Evolutionary conservation across 2,113 vertebrate genomes (phyloP).

Genomic region (Ptyas mucosa): DNA sequence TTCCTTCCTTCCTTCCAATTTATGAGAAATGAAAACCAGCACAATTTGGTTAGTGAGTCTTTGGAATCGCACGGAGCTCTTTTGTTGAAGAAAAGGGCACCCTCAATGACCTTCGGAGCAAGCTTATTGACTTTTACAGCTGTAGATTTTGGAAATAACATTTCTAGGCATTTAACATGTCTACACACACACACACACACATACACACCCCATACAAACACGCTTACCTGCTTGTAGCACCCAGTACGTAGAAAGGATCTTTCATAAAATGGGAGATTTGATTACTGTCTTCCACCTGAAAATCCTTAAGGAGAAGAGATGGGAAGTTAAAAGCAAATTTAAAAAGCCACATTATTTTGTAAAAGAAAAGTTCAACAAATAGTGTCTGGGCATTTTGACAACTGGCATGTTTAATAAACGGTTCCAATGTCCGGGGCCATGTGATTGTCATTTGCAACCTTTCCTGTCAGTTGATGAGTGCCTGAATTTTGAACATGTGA

Average conservation of each 20-base stretch:
- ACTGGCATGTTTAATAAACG: not conserved
- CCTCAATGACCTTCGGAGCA: not conserved
- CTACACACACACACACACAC: too few species aligned
- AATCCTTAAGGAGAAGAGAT: slow-evolving; percentile 70
- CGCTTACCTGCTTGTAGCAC: slow-evolving; percentile 69
- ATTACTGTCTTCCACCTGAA: slow-evolving; percentile 60
- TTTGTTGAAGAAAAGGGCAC: not conserved
- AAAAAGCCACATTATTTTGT: not conserved
- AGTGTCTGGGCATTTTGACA: not conserved
- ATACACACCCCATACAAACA: not conserved
- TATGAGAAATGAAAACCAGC: not conserved
- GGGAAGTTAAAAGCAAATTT: not conserved
- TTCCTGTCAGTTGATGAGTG: too few species aligned
- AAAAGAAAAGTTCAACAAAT: not conserved
- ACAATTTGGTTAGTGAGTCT: not conserved
- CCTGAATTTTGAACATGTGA: too few species aligned
- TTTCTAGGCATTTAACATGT: rapidly evolving
- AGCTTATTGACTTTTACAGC: not conserved
- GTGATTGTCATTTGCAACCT: too few species aligned
- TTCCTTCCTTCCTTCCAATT: too few species aligned
- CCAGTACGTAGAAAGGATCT: slow-evolving; percentile 52
- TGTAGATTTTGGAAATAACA: not conserved
- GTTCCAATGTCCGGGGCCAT: too few species aligned
- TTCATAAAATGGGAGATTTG: slow-evolving; percentile 62
- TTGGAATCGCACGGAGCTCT: not conserved